These are phyloP conservation scores for Trissoscelio sp. DNA, from an alignment of 2,888 invertebrate species.

Conservation along the genomic window DNA sequence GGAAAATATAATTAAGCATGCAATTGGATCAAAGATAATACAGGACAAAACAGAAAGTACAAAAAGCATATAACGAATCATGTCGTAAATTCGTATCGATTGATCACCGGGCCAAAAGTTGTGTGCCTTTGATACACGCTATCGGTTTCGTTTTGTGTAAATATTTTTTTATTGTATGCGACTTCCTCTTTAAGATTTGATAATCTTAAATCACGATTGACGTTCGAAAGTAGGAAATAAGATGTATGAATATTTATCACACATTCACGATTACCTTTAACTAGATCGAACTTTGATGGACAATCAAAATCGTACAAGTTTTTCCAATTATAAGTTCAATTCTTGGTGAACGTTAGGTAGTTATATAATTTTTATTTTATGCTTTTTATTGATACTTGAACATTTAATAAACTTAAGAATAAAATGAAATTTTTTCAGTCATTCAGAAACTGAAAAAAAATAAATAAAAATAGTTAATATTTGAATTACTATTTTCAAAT, in stretches of 20 bases:
- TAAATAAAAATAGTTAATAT: too few species aligned
- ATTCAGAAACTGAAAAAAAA: too few species aligned
- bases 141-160: neutral
- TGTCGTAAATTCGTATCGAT: conserved; percentile 4
- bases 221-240: conserved; percentile 21
- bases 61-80: neutral
- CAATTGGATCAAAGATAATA: neutral
- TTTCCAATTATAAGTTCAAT: conserved; percentile 14
- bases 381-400: too few species aligned
- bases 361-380: too few species aligned
- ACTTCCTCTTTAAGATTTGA: conserved; percentile 22
- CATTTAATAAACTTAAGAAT: too few species aligned
- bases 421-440: too few species aligned
- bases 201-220: conserved; percentile 31
- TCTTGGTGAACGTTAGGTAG: too few species aligned
- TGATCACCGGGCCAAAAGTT: neutral
- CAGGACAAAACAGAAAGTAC: neutral
- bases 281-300: conserved; percentile 21
- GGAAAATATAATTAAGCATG: neutral
- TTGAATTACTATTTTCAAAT: too few species aligned
- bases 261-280: conserved; percentile 24
- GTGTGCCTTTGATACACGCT: neutral
- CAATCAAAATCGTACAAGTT: conserved; percentile 3
- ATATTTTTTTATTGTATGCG: neutral
- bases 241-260: conserved; percentile 35